Evolutionary conservation across 2,113 vertebrate species (phyloP).

Genomic region (Pelecanus crispus): DNA sequence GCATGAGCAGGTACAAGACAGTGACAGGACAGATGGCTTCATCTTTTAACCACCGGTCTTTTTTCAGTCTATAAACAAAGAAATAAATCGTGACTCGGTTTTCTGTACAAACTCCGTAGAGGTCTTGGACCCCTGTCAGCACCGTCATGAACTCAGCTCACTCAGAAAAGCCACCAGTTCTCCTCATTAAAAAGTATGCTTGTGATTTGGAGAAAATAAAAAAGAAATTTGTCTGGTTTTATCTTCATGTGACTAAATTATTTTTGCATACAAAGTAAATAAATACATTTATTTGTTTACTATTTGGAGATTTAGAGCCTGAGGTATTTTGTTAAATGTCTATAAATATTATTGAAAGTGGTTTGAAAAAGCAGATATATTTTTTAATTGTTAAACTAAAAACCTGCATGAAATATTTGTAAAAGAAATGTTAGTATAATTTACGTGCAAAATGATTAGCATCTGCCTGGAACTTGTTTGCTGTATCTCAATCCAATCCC

Average conservation of each 20-base stretch:
- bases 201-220: neutral
- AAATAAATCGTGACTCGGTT: neutral
- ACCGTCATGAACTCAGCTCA: neutral
- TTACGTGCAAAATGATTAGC: neutral
- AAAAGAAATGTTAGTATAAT: neutral
- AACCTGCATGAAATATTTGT: neutral
- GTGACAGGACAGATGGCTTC: neutral
- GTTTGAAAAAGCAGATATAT: neutral
- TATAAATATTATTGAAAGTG: neutral
- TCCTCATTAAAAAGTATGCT: neutral
- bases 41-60: neutral
- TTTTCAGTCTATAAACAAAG: neutral
- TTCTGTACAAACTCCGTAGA: neutral
- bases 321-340: neutral
- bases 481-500: neutral
- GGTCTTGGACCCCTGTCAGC: neutral
- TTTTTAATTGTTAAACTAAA: conserved; percentile 7
- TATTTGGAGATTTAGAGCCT: neutral
- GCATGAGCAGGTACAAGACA: neutral
- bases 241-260: neutral
- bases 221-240: neutral
- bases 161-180: neutral
- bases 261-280: neutral
- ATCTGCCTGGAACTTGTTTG: neutral
- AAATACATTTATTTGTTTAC: neutral